A percentile compares a stretch with the other conserved stretches of the same genome.
Conservation (phyloP, 2,888 invertebrate species). For the Cephus runcator region DNA sequence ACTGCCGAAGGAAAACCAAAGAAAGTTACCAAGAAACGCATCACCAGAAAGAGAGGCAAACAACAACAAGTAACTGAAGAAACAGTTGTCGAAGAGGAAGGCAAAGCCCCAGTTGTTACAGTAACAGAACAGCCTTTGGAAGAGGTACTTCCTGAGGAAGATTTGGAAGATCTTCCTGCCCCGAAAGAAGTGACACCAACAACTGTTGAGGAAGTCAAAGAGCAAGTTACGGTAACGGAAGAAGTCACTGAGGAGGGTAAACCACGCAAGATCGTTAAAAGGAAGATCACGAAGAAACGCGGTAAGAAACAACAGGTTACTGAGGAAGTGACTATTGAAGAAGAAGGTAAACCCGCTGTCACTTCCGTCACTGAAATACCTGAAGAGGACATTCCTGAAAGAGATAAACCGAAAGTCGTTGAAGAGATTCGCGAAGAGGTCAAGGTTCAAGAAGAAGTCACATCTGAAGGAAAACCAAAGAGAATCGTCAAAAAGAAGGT, state of each 20-base stretch:
- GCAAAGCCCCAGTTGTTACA: slow-evolving; percentile 36
- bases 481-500: slow-evolving; percentile 51
- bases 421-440: slow-evolving; percentile 54
- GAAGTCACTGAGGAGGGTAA: slow-evolving; percentile 51
- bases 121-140: slow-evolving; percentile 18
- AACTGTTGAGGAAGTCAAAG: slow-evolving; percentile 51
- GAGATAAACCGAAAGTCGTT: slow-evolving; percentile 28
- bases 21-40: slow-evolving; percentile 28
- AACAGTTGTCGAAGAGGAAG: slow-evolving; percentile 34
- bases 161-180: slow-evolving; percentile 39
- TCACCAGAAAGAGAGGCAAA: slow-evolving; percentile 62
- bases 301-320: slow-evolving; percentile 45
- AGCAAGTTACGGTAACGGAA: slow-evolving; percentile 54
- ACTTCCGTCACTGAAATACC: slow-evolving; percentile 35
- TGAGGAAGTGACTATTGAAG: slow-evolving; percentile 51
- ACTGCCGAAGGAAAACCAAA: slow-evolving; percentile 38
- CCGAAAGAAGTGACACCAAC: slow-evolving; percentile 27
- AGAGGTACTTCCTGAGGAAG: slow-evolving; percentile 33
- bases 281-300: slow-evolving; percentile 12
- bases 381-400: slow-evolving; percentile 35
- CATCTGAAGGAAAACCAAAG: slow-evolving; percentile 58
- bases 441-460: slow-evolving; percentile 54
- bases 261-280: slow-evolving; percentile 56
- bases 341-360: slow-evolving; percentile 41
- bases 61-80: slow-evolving; percentile 43